Base-by-base conservation (phyloP, 2,113 vertebrate species). In the Festucalex cinctus region DNA sequence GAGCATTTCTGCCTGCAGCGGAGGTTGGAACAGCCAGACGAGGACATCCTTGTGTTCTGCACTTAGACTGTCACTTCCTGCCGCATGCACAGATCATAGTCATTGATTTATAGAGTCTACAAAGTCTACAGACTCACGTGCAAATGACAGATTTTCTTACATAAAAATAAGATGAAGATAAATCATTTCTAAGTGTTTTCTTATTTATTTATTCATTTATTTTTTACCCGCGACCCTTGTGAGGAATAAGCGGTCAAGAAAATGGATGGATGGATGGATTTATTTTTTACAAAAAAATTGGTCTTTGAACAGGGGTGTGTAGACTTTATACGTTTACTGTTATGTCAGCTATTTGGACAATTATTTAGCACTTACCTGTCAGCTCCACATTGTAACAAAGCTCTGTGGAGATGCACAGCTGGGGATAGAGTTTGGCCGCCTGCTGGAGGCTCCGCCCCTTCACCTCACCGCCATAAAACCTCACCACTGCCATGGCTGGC, bases 331-430 rank as follows among this genome's bases (percentile, higher is more conserved):
- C 28, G 13, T 6, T 13, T 22, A 28, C 53, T 53, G 49, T 2
- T 6, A 1, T 1, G 22, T 43, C 22, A 43, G 7, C 6, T 24
- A 62, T 24, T 62, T 59, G 16, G 16, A 59, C 32, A 19, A 20
- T 57, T 36, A 19, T 36, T 35, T 24, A 54, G 54, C 59, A 66
- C 90, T 86, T 70, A 95, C 95, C 94, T 35, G 89, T 91, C 90
- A 95, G 90, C 79, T 93, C 92, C 65, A 95, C 94, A 5, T 95
- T 96, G 91, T 93, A 96, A 84, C 95, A 96, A 53, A 92, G 84
- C 80, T 96, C 95, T 0, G 83, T 89, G 65, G 80, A 79, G 22
- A 94, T 70, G 36, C 91, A 84, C 51, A 90, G 82, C 41, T 91
- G 78, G 1, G 93, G 86, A 60, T 82, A 83, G 53, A 81, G 88